phyloP scores from a whole-genome alignment of 2,113 vertebrate genomes.

The Cricetomys ansorgei region DNA sequence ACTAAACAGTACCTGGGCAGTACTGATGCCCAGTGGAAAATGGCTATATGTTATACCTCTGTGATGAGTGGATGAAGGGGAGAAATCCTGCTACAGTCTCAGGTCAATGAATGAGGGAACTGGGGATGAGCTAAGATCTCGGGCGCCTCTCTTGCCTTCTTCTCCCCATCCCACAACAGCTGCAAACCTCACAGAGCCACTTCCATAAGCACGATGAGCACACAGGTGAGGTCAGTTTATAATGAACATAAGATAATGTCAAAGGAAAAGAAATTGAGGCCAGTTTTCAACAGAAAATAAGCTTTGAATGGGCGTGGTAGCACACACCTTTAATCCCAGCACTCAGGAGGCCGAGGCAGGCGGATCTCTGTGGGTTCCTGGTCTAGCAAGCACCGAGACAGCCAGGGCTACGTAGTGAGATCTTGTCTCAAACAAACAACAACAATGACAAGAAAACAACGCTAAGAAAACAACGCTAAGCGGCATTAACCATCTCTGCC shows the following conservation, averaged over 20 bases:
- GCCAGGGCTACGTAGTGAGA: not conserved
- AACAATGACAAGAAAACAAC: not conserved
- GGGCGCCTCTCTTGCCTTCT: not conserved
- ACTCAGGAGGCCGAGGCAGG: not conserved
- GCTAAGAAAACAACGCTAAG: not conserved
- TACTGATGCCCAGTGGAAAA: not conserved
- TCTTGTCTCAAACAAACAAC: not conserved
- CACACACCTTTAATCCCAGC: not conserved
- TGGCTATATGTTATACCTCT: not conserved
- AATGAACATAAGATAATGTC: not conserved
- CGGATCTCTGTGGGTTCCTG: not conserved
- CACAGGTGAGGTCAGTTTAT: not conserved
- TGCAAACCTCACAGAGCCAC: not conserved
- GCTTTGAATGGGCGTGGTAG: not conserved
- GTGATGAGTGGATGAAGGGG: not conserved
- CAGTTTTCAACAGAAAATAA: not conserved
- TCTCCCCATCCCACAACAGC: fast-evolving
- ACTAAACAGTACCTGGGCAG: too few species aligned
- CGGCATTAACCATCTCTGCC: not conserved
- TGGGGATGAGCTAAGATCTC: not conserved
- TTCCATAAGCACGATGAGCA: not conserved
- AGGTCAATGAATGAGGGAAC: not conserved
- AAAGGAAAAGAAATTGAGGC: not conserved
- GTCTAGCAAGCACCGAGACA: not conserved
- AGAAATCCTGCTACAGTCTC: not conserved